Percentiles rank a stretch among this genome's conserved stretches.
Conservation (phyloP, 2,113 vertebrate species). For the Puntigrus tetrazona region DNA sequence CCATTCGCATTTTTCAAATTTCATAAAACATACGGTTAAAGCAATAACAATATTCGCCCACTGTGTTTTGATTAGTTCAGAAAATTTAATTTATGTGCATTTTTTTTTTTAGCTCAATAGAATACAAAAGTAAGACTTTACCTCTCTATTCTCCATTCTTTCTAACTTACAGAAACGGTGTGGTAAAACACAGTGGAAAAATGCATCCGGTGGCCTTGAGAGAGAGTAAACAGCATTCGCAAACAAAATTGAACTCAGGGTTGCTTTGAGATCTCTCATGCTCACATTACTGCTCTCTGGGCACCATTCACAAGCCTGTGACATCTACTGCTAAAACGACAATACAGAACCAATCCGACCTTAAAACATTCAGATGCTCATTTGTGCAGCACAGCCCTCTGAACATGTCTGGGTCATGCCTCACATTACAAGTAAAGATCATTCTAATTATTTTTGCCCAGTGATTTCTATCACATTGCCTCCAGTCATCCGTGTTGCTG, state of each 20-base stretch:
- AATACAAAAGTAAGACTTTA: background rate
- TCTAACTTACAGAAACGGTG: background rate
- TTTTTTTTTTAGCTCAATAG: no score
- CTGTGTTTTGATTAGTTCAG: background rate
- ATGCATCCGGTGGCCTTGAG: background rate
- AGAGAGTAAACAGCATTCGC: background rate
- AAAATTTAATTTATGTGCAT: no score
- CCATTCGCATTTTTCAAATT: background rate
- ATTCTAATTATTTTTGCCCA: constrained; percentile 49
- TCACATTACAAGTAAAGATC: constrained; percentile 43
- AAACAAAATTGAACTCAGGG: constrained; percentile 16
- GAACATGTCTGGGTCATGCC: constrained; percentile 27
- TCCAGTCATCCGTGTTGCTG: constrained; percentile 44
- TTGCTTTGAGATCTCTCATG: background rate
- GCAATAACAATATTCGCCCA: background rate
- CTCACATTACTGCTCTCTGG: background rate
- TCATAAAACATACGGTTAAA: background rate
- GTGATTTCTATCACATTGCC: constrained; percentile 40
- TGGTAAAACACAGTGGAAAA: background rate
- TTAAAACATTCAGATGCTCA: constrained; percentile 15
- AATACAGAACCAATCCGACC: background rate
- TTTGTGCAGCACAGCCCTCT: constrained; percentile 17
- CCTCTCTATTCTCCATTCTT: background rate
- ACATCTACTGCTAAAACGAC: background rate
- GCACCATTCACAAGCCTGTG: background rate